Evolutionary conservation across 2,113 vertebrate species (phyloP).

Genomic region (Percina caprodes): DNA sequence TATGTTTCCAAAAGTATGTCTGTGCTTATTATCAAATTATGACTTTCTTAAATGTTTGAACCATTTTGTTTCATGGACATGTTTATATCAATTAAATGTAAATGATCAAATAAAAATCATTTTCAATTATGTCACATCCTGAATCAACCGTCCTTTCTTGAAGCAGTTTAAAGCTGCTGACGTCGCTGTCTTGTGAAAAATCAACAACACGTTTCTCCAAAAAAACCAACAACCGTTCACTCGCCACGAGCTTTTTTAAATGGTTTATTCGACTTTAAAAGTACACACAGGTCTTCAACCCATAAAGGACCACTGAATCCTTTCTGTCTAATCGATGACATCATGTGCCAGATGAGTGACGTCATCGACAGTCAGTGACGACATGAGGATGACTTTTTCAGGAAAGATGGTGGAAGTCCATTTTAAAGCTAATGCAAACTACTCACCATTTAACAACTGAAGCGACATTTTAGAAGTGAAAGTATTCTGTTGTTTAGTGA

Average conservation of each 20-base stretch:
- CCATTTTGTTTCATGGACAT: conserved; percentile 91
- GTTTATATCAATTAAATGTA: conserved; percentile 94
- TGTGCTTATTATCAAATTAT: conserved; percentile 93
- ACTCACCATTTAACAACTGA: not conserved
- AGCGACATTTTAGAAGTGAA: not conserved
- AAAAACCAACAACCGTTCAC: not conserved
- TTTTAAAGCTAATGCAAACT: not conserved
- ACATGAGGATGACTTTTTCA: not conserved
- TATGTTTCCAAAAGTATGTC: conserved; percentile 91
- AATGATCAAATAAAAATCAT: conserved; percentile 94
- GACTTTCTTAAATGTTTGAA: conserved; percentile 95
- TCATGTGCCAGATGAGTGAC: not conserved
- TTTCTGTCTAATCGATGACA: not conserved
- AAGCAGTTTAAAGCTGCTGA: not conserved
- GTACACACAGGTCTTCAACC: not conserved
- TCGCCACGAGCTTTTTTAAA: not conserved
- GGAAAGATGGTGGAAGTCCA: not conserved
- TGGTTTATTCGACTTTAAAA: not conserved
- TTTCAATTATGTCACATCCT: conserved; percentile 90
- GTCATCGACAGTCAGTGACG: not conserved
- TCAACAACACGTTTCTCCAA: too few species aligned
- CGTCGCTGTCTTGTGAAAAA: too few species aligned
- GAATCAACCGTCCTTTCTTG: conserved; percentile 63
- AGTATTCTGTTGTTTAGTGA: not conserved
- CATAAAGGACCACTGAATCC: not conserved